A percentile compares a stretch with the other conserved stretches of the same genome.
These are phyloP conservation scores for Dendrocopos noguchii DNA, from an alignment of 2,113 vertebrate genomes.

Conservation along the genomic window DNA sequence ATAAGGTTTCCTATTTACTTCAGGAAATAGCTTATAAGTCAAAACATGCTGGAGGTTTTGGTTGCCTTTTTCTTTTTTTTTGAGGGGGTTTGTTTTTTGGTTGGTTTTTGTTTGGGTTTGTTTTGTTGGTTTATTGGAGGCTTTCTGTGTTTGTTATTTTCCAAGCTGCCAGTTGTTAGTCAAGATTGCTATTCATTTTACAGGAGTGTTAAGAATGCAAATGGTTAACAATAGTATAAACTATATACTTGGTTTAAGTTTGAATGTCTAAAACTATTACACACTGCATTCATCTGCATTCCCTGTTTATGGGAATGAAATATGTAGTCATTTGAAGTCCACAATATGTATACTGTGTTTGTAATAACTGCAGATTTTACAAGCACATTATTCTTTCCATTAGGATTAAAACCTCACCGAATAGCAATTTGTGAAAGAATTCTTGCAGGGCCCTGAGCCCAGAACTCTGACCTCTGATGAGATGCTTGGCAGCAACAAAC, in stretches of 20 bases:
- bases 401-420: conserved; percentile 89
- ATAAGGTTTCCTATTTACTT: conserved; percentile 46
- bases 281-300: conserved; percentile 79
- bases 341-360: conserved; percentile 87
- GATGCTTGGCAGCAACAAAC: conserved; percentile 87
- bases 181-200: conserved; percentile 73
- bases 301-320: conserved; percentile 86
- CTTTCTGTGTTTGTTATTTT: not conserved
- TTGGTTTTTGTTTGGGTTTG: too few relatives aligned
- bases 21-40: conserved; percentile 51
- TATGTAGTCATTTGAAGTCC: conserved; percentile 85
- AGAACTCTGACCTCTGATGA: conserved; percentile 89
- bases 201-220: conserved; percentile 78
- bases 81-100: too few relatives aligned
- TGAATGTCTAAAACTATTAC: conserved; percentile 79
- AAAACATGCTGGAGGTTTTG: not conserved
- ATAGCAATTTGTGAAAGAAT: conserved; percentile 92
- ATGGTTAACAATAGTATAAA: conserved; percentile 79
- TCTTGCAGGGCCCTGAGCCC: conserved; percentile 85
- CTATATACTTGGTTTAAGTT: conserved; percentile 74
- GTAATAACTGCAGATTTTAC: conserved; percentile 90
- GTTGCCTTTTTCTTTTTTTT: too few relatives aligned
- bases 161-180: conserved; percentile 68
- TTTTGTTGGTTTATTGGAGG: not conserved
- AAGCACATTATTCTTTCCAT: conserved; percentile 91